These are phyloP conservation scores for Phyllotreta cruciferae DNA, from an alignment of 2,888 invertebrate species.

Conservation along the genomic window DNA sequence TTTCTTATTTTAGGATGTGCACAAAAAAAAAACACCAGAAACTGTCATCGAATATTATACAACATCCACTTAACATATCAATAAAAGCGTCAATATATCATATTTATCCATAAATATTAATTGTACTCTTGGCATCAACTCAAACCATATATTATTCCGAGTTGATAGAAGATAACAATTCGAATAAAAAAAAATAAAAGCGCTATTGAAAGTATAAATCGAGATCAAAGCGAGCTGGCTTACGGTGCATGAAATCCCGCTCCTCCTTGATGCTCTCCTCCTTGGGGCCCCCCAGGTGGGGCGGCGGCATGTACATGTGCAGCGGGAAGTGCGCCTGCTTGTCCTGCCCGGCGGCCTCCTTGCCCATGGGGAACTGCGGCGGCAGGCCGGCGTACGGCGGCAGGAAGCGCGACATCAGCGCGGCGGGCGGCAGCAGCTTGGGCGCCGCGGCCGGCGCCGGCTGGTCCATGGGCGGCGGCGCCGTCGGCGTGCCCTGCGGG, in stretches of 20 bases:
- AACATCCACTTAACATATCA: conserved; percentile 16
- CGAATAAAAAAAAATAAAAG: conserved; percentile 32
- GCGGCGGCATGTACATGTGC: conserved; percentile 59
- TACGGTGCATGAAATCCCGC: conserved; percentile 69
- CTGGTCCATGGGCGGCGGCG: conserved; percentile 60
- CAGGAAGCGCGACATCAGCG: conserved; percentile 68
- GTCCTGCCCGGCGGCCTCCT: conserved; percentile 54
- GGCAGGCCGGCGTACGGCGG: conserved; percentile 69
- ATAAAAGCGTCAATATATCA: conserved; percentile 23
- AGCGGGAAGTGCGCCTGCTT: conserved; percentile 55
- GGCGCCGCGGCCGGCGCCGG: conserved; percentile 66
- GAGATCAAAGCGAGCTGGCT: conserved; percentile 51
- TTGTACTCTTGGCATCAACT: conserved; percentile 41
- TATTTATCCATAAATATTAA: conserved; percentile 33
- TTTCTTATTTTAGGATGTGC: not conserved
- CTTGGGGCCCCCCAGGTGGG: conserved; percentile 49
- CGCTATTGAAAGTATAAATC: conserved; percentile 8
- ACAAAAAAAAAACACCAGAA: not conserved
- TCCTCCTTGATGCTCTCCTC: conserved; percentile 64
- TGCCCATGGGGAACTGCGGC: conserved; percentile 63
- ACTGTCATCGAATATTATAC: conserved; percentile 17
- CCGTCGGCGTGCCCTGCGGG: conserved; percentile 58
- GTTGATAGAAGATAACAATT: conserved; percentile 34
- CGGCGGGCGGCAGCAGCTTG: conserved; percentile 65
- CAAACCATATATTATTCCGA: conserved; percentile 39